Conservation (phyloP, 2,888 invertebrate species). For the Metacarcinus magister region DNA sequence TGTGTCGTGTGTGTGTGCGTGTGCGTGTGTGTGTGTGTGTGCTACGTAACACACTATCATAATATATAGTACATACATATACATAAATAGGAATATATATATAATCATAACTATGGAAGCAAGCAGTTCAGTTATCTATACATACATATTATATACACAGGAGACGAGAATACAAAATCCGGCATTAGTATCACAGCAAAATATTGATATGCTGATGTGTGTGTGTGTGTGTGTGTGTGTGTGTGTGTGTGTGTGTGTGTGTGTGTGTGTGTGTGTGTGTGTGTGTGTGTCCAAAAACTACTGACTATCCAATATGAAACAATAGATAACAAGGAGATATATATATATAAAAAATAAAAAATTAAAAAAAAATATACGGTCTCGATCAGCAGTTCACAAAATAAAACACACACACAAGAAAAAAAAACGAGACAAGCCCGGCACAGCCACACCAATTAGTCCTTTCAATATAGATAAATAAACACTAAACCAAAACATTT, state of each 20-base stretch:
- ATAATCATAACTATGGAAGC: slow-evolving; percentile 9
- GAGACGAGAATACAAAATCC: not conserved
- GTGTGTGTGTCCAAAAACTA: slow-evolving; percentile 1
- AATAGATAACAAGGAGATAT: not conserved
- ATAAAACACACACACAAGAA: no score
- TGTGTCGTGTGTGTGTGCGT: not conserved
- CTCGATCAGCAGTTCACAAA: no score
- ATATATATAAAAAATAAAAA: no score
- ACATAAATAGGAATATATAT: not conserved
- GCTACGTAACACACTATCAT: not conserved
- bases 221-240: no score
- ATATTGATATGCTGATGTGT: slow-evolving; percentile 35
- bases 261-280: no score
- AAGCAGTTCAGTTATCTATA: not conserved
- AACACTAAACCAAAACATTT: no score
- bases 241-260: no score
- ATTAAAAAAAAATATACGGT: no score
- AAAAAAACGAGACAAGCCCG: no score
- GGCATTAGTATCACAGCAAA: slow-evolving; percentile 41
- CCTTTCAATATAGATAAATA: no score
- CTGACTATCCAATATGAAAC: not conserved
- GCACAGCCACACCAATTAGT: no score
- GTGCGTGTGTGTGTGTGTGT: not conserved
- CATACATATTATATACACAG: not conserved
- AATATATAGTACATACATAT: not conserved